A percentile compares a stretch with the other conserved stretches of the same genome.
Conservation (phyloP, 2,113 vertebrate species). For the Eolophus roseicapilla region DNA sequence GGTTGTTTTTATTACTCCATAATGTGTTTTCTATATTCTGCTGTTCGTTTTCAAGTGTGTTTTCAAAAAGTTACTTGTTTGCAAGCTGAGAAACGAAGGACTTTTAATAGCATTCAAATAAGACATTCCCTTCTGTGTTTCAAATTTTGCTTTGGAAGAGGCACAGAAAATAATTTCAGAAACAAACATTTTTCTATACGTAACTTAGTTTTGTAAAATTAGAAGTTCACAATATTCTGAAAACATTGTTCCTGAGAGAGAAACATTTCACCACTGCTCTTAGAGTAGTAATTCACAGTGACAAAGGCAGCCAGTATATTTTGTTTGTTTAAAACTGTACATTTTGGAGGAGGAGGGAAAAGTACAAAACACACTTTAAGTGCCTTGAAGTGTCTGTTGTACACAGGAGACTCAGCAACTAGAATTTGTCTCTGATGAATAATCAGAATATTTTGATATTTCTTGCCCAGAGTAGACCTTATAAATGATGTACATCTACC, state of each 20-base stretch:
- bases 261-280: constrained; percentile 52
- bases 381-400: constrained; percentile 38
- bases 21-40: neutral
- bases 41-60: neutral
- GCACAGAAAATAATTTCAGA: constrained; percentile 47
- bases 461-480: neutral
- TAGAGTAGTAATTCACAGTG: constrained; percentile 57
- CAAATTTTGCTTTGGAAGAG: constrained; percentile 46
- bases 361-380: constrained; percentile 31
- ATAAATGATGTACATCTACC: neutral
- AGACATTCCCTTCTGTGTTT: constrained; percentile 32
- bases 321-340: constrained; percentile 39
- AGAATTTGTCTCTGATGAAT: neutral
- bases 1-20: neutral
- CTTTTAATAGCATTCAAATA: constrained; percentile 55
- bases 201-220: constrained; percentile 38
- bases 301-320: constrained; percentile 51
- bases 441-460: neutral
- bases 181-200: constrained; percentile 27
- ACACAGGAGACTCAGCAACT: neutral
- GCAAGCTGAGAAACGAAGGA: constrained; percentile 10
- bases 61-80: constrained; percentile 48
- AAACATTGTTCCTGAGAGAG: constrained; percentile 55
- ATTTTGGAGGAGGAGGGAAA: neutral
- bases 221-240: constrained; percentile 46